A percentile compares a stretch with the other conserved stretches of the same genome.
Conservation (phyloP, 2,797 vertebrate genomes). For the Lemur catta region DNA sequence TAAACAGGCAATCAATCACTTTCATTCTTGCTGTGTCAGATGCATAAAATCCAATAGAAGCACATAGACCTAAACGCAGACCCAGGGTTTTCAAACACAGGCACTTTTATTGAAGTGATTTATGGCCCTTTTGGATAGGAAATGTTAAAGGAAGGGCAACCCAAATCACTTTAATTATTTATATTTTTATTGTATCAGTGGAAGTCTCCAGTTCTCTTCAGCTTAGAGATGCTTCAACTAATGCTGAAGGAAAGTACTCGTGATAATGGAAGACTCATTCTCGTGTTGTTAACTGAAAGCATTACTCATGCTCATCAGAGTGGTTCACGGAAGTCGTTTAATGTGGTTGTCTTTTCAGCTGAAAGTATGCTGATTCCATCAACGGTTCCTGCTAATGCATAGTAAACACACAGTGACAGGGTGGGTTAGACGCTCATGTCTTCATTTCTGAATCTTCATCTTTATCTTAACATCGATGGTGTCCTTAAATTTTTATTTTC, state of each 20-base stretch:
- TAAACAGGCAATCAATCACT: background rate
- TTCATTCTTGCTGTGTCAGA: background rate
- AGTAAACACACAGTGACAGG: background rate
- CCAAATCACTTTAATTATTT: conserved; percentile 74
- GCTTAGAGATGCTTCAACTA: background rate
- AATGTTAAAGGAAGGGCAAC: conserved; percentile 65
- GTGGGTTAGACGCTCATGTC: background rate
- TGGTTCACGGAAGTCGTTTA: conserved; percentile 56
- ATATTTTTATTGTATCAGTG: conserved; percentile 60
- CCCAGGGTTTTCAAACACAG: conserved; percentile 46
- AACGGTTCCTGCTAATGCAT: conserved; percentile 52
- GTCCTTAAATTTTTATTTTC: background rate
- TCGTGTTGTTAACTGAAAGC: conserved; percentile 65
- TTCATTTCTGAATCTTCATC: background rate
- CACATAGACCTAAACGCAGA: background rate
- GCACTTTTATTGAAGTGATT: conserved; percentile 59
- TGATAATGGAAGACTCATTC: conserved; percentile 51
- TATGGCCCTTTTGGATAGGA: conserved; percentile 63
- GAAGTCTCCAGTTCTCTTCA: conserved; percentile 44
- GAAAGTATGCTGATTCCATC: conserved; percentile 39
- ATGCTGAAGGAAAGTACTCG: conserved; percentile 8
- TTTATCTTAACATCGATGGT: background rate
- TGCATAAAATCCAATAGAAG: background rate
- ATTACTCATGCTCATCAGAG: conserved; percentile 55
- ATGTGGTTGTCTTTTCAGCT: conserved; percentile 35